Percentiles rank a stretch among this genome's conserved stretches.
Conservation (phyloP, 1,140 invertebrate genomes). For the Drosophila sturtevanti region DNA sequence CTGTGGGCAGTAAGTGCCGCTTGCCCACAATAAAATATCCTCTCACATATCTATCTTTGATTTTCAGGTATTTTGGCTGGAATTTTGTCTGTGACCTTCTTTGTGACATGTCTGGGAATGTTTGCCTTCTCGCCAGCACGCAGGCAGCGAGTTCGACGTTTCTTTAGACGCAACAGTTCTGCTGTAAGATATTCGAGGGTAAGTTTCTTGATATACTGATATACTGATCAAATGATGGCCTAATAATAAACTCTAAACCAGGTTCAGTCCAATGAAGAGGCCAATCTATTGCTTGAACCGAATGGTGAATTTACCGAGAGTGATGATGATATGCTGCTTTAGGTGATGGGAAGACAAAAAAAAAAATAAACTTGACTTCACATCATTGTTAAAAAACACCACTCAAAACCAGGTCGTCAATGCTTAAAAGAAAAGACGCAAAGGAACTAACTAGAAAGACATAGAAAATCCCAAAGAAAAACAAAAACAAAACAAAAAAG, state of each 20-base stretch:
- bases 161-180: conserved; percentile 67
- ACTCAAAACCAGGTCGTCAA: conserved; percentile 15
- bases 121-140: conserved; percentile 76
- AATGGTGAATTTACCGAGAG: conserved; percentile 79
- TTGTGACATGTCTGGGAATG: conserved; percentile 69
- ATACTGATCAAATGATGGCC: background rate
- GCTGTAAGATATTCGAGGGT: conserved; percentile 75
- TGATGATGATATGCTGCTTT: conserved; percentile 80
- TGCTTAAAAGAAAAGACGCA: conserved; percentile 22
- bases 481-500: conserved; percentile 22
- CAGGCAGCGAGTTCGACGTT: conserved; percentile 63
- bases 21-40: conserved; percentile 23
- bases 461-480: conserved; percentile 73
- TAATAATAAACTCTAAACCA: conserved; percentile 19
- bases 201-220: conserved; percentile 20
- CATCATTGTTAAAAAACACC: no score
- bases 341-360: conserved; percentile 24
- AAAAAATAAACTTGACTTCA: no score
- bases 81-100: conserved; percentile 71
- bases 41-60: background rate
- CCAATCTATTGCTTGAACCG: conserved; percentile 73
- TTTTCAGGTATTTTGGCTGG: conserved; percentile 68
- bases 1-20: conserved; percentile 78
- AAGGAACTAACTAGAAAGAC: conserved; percentile 19
- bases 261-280: conserved; percentile 79